Percentiles rank a stretch among this genome's conserved stretches.
These are phyloP conservation scores for Patiria miniata DNA, from an alignment of 35 echinoderm and acorn worm genomes.

Conservation along the genomic window DNA sequence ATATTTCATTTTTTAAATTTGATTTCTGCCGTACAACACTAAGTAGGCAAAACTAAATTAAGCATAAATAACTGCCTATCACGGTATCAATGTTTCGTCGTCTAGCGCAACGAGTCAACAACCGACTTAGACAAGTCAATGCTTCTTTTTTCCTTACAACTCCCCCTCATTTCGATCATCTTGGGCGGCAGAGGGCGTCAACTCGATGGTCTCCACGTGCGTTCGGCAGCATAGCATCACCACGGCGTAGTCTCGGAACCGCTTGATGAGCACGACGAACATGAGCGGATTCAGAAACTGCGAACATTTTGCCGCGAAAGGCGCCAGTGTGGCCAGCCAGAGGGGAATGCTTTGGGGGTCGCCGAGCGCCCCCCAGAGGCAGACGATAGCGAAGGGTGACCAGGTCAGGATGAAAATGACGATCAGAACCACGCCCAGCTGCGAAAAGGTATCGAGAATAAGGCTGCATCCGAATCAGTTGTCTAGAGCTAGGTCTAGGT, in stretches of 20 bases:
- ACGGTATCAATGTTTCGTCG: no score
- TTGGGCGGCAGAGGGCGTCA: neutral
- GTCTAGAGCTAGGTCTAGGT: no score
- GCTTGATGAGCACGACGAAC: constrained; percentile 55
- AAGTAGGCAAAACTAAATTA: no score
- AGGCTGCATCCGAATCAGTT: no score
- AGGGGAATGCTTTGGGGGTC: constrained; percentile 55
- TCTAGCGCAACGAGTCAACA: no score
- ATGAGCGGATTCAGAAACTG: constrained; percentile 65
- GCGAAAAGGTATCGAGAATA: neutral
- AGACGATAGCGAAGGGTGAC: constrained; percentile 65
- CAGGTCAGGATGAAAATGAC: constrained; percentile 78
- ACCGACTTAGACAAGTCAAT: no score
- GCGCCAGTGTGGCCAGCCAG: constrained; percentile 37
- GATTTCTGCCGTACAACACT: no score
- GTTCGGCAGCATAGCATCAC: constrained; percentile 63
- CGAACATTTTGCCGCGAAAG: constrained; percentile 58
- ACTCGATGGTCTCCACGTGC: constrained; percentile 39
- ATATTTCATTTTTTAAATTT: no score
- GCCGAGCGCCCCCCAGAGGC: constrained; percentile 62
- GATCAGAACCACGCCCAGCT: constrained; percentile 71
- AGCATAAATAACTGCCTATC: no score
- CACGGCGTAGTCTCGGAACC: constrained; percentile 54
- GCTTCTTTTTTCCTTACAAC: no score
- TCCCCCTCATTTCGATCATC: neutral